Evolutionary conservation across 2,888 invertebrate genomes (phyloP).

Genomic region (Chelonus formosanus): DNA sequence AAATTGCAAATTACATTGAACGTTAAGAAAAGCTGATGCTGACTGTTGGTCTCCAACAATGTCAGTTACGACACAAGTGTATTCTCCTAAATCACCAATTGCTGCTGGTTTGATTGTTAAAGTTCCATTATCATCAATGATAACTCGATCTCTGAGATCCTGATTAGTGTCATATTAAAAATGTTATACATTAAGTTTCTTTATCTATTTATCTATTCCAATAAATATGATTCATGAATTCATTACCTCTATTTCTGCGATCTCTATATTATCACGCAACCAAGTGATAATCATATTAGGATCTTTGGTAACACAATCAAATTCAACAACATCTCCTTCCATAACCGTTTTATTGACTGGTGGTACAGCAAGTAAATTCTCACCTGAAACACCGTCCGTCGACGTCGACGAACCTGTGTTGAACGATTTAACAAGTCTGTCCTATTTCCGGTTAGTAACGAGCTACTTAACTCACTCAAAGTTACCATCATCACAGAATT

Average conservation of each 20-base stretch:
- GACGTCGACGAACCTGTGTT: conserved; percentile 62
- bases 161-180: conserved; percentile 48
- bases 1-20: conserved; percentile 76
- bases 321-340: conserved; percentile 83
- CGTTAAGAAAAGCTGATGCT: conserved; percentile 87
- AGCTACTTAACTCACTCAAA: conserved; percentile 21
- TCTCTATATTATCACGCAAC: conserved; percentile 67
- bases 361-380: conserved; percentile 85
- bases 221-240: neutral
- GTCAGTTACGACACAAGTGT: conserved; percentile 84
- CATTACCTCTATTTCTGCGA: conserved; percentile 62
- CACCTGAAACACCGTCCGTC: conserved; percentile 72
- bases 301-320: conserved; percentile 84
- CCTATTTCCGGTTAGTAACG: conserved; percentile 60
- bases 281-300: conserved; percentile 70
- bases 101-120: conserved; percentile 80
- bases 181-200: too few species aligned
- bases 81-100: conserved; percentile 87
- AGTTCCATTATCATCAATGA: conserved; percentile 79
- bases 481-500: conserved; percentile 18
- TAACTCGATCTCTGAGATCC: conserved; percentile 72
- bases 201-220: too few species aligned
- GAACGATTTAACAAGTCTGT: conserved; percentile 64
- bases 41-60: conserved; percentile 78
- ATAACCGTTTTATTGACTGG: conserved; percentile 88